A percentile compares a stretch with the other conserved stretches of the same genome.
These are phyloP conservation scores for Rhopilema esculentum DNA, from an alignment of 30 jellyfish, hydroid and myxozoan species.

Conservation along the genomic window DNA sequence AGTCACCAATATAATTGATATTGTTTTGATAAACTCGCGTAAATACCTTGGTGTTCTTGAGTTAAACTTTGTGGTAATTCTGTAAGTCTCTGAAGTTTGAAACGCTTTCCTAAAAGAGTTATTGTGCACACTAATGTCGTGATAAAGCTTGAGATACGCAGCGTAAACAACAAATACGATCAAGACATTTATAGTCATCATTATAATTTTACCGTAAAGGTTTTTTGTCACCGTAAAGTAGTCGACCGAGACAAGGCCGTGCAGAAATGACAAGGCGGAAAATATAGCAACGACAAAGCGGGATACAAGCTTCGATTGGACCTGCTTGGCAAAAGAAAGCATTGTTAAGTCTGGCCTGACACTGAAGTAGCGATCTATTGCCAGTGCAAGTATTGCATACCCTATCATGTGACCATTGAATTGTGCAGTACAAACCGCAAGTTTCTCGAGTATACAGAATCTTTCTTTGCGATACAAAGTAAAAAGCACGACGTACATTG, in stretches of 20 bases:
- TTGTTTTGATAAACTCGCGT: conserved; percentile 38
- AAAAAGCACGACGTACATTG: conserved; percentile 34
- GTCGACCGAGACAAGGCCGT: conserved; percentile 54
- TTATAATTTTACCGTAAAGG: not conserved
- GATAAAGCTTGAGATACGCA: conserved; percentile 37
- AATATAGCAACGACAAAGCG: not conserved
- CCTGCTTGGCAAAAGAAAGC: conserved; percentile 2
- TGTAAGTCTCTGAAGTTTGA: not conserved
- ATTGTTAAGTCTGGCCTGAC: conserved; percentile 5
- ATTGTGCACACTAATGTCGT: conserved; percentile 22
- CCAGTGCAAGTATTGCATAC: conserved; percentile 25
- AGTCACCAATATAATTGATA: conserved; percentile 36
- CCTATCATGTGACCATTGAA: conserved; percentile 24
- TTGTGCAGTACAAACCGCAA: conserved; percentile 19
- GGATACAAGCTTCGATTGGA: conserved; percentile 26
- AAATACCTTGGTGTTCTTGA: conserved; percentile 14
- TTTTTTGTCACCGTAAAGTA: conserved; percentile 1
- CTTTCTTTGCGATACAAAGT: conserved; percentile 15
- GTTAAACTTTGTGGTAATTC: not conserved
- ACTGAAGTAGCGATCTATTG: conserved; percentile 50
- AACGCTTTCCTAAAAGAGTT: not conserved
- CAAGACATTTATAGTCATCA: conserved; percentile 25
- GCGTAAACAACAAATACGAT: conserved; percentile 35
- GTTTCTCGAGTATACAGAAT: conserved; percentile 7
- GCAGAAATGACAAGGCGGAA: conserved; percentile 26